phyloP scores from a whole-genome alignment of 2,113 vertebrate genomes.

The Notarius quadriscutis region DNA sequence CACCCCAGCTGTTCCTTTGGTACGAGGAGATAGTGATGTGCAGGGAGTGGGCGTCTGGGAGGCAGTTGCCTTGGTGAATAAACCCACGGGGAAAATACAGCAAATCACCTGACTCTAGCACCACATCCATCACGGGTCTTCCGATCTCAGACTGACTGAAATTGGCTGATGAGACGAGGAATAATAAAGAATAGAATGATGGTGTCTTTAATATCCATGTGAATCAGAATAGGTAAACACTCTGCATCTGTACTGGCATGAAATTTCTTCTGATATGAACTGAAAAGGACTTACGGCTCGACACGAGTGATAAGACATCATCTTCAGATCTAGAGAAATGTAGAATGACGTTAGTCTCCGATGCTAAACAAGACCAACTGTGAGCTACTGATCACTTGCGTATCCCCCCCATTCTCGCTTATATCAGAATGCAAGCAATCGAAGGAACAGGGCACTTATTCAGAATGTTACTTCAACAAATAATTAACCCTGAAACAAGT shows the following conservation, averaged over 20 bases:
- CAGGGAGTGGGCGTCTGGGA: constrained; percentile 83
- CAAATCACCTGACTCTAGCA: constrained; percentile 89
- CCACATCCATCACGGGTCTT: constrained; percentile 82
- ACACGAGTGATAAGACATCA: constrained; percentile 72
- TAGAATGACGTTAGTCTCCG: not conserved
- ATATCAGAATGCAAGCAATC: too few species aligned
- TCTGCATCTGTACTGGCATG: too few species aligned
- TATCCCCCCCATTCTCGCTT: too few species aligned
- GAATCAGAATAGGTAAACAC: not conserved
- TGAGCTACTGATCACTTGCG: too few species aligned
- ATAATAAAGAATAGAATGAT: not conserved
- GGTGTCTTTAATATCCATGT: not conserved
- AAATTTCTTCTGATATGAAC: not conserved
- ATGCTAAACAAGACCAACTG: not conserved
- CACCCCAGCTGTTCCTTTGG: constrained; percentile 94
- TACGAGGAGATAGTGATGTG: constrained; percentile 93
- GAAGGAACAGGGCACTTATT: too few species aligned
- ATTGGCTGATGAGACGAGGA: constrained; percentile 71
- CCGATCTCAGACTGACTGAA: constrained; percentile 82
- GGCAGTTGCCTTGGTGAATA: constrained; percentile 89
- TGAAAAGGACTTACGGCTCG: constrained; percentile 73
- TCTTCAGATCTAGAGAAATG: constrained; percentile 64
- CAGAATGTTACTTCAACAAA: too few species aligned
- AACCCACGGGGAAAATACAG: constrained; percentile 95
- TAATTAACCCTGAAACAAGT: too few species aligned